Evolutionary conservation across 2,113 vertebrate species (phyloP), one percentile per base, ranked within the genome.

Genomic region (Mungos mungo): DNA sequence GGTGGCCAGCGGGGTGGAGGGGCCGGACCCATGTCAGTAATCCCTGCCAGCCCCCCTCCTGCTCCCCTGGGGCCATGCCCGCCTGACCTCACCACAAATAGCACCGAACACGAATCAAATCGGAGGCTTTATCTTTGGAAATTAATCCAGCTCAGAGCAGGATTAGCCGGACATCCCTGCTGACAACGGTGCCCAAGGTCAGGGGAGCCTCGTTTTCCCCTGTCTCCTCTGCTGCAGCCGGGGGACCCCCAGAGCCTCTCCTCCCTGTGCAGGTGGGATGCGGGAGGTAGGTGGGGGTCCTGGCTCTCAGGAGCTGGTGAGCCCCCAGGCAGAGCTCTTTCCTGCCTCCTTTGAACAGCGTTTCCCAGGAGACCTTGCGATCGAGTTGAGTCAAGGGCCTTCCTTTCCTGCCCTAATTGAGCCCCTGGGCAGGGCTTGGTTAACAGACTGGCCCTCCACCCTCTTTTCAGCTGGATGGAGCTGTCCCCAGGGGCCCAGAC

Each of bases 161-260:
- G 97, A 98, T 98, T 98, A 98, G 96, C 90, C 88, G 88, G 97
- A 96, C 98, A 96, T 98, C 98, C 96, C 98, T 95, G 97, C 87
- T 95, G 97, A 98, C 88, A 94, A 85, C 63, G 90, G 94, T 86
- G 90, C 7, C 1, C 98, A 98, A 97, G 98, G 98, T 98, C 98
- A 86, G 54, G 96, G 81, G 90, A 90, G 97, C 11, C 60, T 19
- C 3, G 16, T 72, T 83, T 65, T 18, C 35, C 82, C 57, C 35
- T 85, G 19, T 7, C 2, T 9, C 16, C 29, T 18, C 1, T 1
- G 38, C 63, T 13, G 65, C 54, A 80, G 77, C 18, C 69, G 31
- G 3, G 6, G 52, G 57, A 18, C 14, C 3, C 41, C 19, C 38
- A 9, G 0, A 3, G 2, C 19, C 41, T 5, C 31, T 31, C 31